Evolutionary conservation across 1,140 invertebrate species (phyloP).

Genomic region (Caerostris extrusa): DNA sequence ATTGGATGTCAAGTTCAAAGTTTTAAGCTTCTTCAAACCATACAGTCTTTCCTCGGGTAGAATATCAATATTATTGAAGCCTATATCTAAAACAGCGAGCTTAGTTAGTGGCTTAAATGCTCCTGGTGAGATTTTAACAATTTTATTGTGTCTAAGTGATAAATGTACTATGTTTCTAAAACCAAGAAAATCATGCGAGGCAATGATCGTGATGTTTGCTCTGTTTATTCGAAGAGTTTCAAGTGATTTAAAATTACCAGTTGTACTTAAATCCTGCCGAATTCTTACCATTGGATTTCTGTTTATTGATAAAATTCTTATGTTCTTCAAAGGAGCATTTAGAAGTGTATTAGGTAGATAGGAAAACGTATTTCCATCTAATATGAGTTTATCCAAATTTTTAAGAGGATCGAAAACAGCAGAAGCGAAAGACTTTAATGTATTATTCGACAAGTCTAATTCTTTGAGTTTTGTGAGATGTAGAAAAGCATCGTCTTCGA

Average conservation of each 20-base stretch:
- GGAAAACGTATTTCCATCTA: constrained; percentile 90
- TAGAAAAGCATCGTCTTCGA: constrained; percentile 89
- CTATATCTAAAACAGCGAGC: constrained; percentile 90
- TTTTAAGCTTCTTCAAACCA: constrained; percentile 87
- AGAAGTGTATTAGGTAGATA: constrained; percentile 90
- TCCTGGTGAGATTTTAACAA: constrained; percentile 90
- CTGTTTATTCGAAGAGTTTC: constrained; percentile 90
- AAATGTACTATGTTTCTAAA: constrained; percentile 90
- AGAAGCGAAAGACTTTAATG: constrained; percentile 88
- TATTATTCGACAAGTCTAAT: constrained; percentile 89
- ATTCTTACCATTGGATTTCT: constrained; percentile 89
- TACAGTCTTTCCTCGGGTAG: constrained; percentile 91
- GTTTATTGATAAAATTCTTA: constrained; percentile 90
- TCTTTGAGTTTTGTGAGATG: constrained; percentile 87
- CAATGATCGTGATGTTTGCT: constrained; percentile 92
- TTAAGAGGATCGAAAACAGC: constrained; percentile 87
- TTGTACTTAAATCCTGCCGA: constrained; percentile 80
- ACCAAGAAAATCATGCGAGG: constrained; percentile 93
- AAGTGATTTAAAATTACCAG: constrained; percentile 85
- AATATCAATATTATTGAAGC: constrained; percentile 91
- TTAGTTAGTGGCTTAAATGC: constrained; percentile 89
- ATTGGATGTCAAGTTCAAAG: constrained; percentile 92
- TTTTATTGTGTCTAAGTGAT: constrained; percentile 88
- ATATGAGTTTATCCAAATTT: constrained; percentile 87
- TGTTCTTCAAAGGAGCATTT: constrained; percentile 85